These are phyloP conservation scores for Tenthredo amoena DNA, from an alignment of 2,888 invertebrate species.

Conservation along the genomic window DNA sequence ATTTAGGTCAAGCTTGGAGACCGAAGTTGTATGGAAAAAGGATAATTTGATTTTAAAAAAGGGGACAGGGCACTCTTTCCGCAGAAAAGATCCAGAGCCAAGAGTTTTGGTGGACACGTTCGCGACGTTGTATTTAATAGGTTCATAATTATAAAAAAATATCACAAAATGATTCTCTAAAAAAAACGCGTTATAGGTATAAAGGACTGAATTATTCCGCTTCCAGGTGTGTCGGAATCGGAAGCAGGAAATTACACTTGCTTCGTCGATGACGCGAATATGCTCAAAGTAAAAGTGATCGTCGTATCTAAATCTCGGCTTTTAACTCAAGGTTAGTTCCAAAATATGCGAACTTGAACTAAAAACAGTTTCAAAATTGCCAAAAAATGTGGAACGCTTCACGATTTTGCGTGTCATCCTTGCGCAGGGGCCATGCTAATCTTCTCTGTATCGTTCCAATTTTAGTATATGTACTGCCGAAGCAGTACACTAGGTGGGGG, in stretches of 20 bases:
- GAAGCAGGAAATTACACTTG: conserved; percentile 88
- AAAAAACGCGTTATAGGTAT: not conserved
- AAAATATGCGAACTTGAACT: not conserved
- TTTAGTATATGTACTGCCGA: conserved; percentile 91
- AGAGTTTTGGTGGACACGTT: conserved; percentile 81
- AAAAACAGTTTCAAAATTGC: not conserved
- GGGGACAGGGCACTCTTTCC: conserved; percentile 69
- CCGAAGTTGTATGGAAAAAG: conserved; percentile 81
- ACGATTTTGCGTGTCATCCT: conserved; percentile 97
- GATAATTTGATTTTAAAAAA: conserved; percentile 78
- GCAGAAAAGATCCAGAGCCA: conserved; percentile 76
- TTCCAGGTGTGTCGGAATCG: conserved; percentile 79
- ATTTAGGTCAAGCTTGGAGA: conserved; percentile 77
- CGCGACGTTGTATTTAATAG: conserved; percentile 80
- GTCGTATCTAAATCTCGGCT: conserved; percentile 80
- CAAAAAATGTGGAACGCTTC: conserved; percentile 91
- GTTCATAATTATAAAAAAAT: conserved; percentile 53
- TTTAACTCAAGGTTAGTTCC: conserved; percentile 78
- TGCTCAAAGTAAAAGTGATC: conserved; percentile 80
- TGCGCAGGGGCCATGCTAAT: conserved; percentile 96
- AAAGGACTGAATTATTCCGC: conserved; percentile 13
- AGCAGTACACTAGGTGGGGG: conserved; percentile 76
- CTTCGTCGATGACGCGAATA: conserved; percentile 81
- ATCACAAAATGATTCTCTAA: not conserved
- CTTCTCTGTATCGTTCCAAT: conserved; percentile 96